Base-by-base conservation (phyloP, 2,888 invertebrate genomes). In the Polydrusus tereticollis region DNA sequence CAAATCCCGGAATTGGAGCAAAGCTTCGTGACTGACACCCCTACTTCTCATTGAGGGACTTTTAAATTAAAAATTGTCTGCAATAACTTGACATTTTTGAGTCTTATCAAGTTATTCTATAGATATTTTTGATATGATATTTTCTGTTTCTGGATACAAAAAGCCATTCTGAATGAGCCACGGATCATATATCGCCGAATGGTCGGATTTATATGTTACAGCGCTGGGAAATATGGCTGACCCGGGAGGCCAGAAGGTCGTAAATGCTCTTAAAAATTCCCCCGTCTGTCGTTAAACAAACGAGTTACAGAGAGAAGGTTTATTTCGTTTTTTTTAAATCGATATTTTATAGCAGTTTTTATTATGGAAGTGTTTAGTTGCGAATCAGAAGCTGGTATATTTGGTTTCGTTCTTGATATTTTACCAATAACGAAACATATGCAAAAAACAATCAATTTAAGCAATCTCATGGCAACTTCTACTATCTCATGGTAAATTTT, bases 181-280 rank as follows among this genome's bases (percentile, higher is more conserved):
- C 47, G 52, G 14, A n/a, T 63, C 45, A 64, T 65, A 65, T 65
- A 65, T 65, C 43, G 65, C 29, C 55, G 57, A 55, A 60, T 16
- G 57, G 43, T 43, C 55, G 57, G 55, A 63, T 68, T 68, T 68
- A 55, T 63, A 45, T 36, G 59, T 58, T 55, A 64, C 36, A 58
- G 57, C 70, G 70, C 52, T 23, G 58, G 65, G 62, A 71, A 66
- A 71, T 71, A 71, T 66, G 65, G 64, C 60, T 71, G 72, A 72
- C 67, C 72, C 67, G 62, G 38, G 62, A 72, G 72, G 63, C 63
- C 45, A 47, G 50, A 47, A 63, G 63, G 72, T 72, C 72, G 60
- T 59, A 72, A 72, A 67, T 43, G 66, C 57, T 63, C 62, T 67
- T 67, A 63, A 72, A 70, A 72, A 67, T 72, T 67, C 66, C 50